A percentile compares a stretch with the other conserved stretches of the same genome.
These are phyloP conservation scores for Syngnathus floridae DNA, from an alignment of 2,113 vertebrate species.

Conservation along the genomic window DNA sequence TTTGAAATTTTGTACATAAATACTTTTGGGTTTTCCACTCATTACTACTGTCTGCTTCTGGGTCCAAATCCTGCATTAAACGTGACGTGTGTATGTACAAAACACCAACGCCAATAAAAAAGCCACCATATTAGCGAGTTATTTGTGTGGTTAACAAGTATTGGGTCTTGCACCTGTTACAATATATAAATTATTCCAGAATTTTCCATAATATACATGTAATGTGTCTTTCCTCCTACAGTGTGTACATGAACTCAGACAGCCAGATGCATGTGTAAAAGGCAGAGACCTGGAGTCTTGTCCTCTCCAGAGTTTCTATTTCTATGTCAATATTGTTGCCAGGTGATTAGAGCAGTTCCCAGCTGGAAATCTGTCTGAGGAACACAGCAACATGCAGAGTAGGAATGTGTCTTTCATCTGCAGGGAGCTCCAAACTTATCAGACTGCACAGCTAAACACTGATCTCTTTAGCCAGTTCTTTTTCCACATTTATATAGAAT, in stretches of 20 bases:
- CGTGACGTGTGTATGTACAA: no score
- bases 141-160: not conserved
- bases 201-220: not conserved
- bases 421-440: slow-evolving; percentile 46
- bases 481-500: slow-evolving; percentile 2
- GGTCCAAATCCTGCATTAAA: no score
- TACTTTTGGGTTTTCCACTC: no score
- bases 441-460: slow-evolving; percentile 40
- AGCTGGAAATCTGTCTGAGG: slow-evolving; percentile 64
- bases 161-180: not conserved
- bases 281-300: slow-evolving; percentile 46
- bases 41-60: no score
- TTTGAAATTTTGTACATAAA: no score
- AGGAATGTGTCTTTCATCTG: slow-evolving; percentile 70
- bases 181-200: not conserved
- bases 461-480: slow-evolving; percentile 17
- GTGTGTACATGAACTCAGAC: slow-evolving; percentile 9
- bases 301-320: slow-evolving; percentile 58
- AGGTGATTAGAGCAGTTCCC: slow-evolving; percentile 69
- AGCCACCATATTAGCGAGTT: no score
- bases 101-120: no score
- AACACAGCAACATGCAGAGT: slow-evolving; percentile 63
- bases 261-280: slow-evolving; percentile 46
- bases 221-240: not conserved
- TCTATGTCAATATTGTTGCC: slow-evolving; percentile 68